Evolutionary conservation across 2,888 invertebrate genomes (phyloP), one percentile per base, ranked within the genome.

Genomic region (Leucophora obtusa): DNA sequence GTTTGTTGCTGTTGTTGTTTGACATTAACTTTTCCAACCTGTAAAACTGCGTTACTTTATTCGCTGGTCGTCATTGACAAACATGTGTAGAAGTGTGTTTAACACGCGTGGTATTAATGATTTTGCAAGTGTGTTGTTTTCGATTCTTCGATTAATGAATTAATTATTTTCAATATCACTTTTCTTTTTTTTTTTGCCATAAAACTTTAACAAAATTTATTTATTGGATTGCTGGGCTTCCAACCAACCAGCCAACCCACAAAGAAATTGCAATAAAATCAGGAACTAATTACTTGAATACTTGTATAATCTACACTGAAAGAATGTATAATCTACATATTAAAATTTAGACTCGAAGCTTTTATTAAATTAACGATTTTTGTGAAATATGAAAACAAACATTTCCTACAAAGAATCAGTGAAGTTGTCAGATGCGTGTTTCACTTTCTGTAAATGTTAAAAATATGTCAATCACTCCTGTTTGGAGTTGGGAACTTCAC

Each of bases 41-140:
- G 66, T n/a, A 14, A 14, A 53, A 53, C 14, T 10, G 43, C 33
- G n/a, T n/a, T 56, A 28, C 35, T 71, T 43, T 47, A 47, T 47
- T 47, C 21, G 14, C 18, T n/a, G 56, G 38, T 47, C 38, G 38
- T 11, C 43, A 47, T 47, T n/a, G 56, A 11, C 33, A 28, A 28
- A 54, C 47, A 56, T 38, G 38, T 58, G 66, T 59, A 62, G 62
- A 56, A 75, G 79, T 71, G 75, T 76, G 79, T 76, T 72, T 58
- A 72, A 43, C 80, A 80, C 80, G 80, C 76, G 80, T 72, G 79
- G 43, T 18, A 35, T 38, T 72, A 68, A 72, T 69, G 80, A 62
- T 58, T 65, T 66, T 43, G 47, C 65, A 60, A 71, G 43, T 66
- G 58, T 54, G 54, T 21, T 18, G 8, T 38, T 38, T 11, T 47